Evolutionary conservation across 2,888 invertebrate genomes (phyloP), one percentile per base, ranked within the genome.

Genomic region (Protodeltote pygarga): DNA sequence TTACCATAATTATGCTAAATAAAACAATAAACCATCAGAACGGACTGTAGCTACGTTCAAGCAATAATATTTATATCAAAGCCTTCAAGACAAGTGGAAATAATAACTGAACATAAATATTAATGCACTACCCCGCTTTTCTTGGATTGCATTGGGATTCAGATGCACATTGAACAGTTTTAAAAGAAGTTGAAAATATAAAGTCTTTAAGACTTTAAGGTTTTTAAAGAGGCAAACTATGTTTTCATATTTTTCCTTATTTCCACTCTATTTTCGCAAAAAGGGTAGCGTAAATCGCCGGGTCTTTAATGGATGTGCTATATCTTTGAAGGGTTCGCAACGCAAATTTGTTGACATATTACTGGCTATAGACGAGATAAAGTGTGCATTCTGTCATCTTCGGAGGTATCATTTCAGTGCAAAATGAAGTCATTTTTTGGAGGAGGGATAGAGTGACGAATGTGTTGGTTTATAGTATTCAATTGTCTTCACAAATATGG

Each of bases 341-440:
- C 64, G 73, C 77, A 82, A 86, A 86, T 82, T 77, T 65, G 81
- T 88, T 85, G 84, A 87, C 83, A 79, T 84, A 85, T 86, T 79
- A 83, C 77, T 49, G 65, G 76, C 73, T 82, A 82, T 87, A 84
- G 79, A 72, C 66, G 71, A 81, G 81, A 84, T 70, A 77, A 78
- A 82, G 71, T 73, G 77, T 77, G 62, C 64, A 65, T 49, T 69
- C 65, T 50, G 45, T 62, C 57, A 52, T 52, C 40, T 53, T 41
- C 41, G 28, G 21, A 37, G 29, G 47, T 28, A 39, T 54, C 46
- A 28, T 29, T 57, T 46, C 51, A 62, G 50, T 44, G 53, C 44
- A 44, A 60, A 58, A 65, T 63, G 64, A 52, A 54, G 41, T 20
- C 42, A 39, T 67, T 49, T 65, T 54, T 41, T 52, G 19, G 31